Percentiles rank a stretch among this genome's conserved stretches.
Conservation (phyloP, 2,797 vertebrate genomes). For the Apogon talboti region DNA sequence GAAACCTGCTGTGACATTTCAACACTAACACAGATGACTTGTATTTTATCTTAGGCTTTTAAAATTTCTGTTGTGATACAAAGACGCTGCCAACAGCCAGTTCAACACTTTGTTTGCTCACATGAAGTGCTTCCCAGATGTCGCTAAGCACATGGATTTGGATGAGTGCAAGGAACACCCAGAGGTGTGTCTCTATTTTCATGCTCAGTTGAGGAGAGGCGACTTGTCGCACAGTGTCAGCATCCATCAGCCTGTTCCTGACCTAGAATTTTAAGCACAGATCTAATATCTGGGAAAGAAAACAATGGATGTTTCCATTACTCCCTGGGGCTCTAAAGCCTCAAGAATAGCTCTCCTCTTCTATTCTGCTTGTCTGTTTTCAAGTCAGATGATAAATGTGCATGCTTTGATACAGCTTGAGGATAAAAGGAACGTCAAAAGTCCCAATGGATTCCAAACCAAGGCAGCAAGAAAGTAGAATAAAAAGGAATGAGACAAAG, state of each 20-base stretch:
- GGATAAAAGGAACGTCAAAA: slow-evolving; percentile 43
- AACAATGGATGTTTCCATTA: slow-evolving; percentile 67
- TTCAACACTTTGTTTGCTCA: slow-evolving; percentile 42
- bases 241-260: slow-evolving; percentile 65
- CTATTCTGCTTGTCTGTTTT: slow-evolving; percentile 69
- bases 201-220: slow-evolving; percentile 49
- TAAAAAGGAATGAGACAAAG: slow-evolving; percentile 47
- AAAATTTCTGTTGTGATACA: slow-evolving; percentile 28
- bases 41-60: slow-evolving; percentile 45
- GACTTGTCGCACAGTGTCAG: slow-evolving; percentile 50
- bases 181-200: slow-evolving; percentile 58
- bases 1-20: slow-evolving; percentile 27
- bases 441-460: slow-evolving; percentile 51
- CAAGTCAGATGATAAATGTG: slow-evolving; percentile 75
- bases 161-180: slow-evolving; percentile 55
- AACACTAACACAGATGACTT: slow-evolving; percentile 35
- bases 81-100: slow-evolving; percentile 31
- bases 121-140: slow-evolving; percentile 40
- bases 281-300: slow-evolving; percentile 63
- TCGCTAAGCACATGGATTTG: slow-evolving; percentile 41
- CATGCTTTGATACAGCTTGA: slow-evolving; percentile 68
- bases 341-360: slow-evolving; percentile 63
- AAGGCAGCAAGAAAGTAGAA: slow-evolving; percentile 46
- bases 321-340: slow-evolving; percentile 50
- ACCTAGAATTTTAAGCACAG: slow-evolving; percentile 71